Percentiles rank a stretch among this genome's conserved stretches.
Conservation (phyloP, 2,797 vertebrate species). For the Spatula clypeata region DNA sequence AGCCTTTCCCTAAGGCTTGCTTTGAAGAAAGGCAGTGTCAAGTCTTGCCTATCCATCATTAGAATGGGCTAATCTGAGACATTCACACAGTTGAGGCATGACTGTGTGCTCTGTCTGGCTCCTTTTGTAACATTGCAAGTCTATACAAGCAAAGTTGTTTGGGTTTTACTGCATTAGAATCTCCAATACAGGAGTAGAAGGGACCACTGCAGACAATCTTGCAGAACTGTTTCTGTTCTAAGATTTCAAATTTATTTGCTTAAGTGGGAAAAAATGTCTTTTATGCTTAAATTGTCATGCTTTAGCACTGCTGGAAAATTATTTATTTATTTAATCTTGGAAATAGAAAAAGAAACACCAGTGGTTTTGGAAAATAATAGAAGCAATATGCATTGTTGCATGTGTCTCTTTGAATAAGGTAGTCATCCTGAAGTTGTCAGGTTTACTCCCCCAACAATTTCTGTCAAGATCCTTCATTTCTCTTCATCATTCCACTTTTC, state of each 20-base stretch:
- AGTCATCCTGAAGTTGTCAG: neutral
- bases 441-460: neutral
- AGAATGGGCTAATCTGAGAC: neutral
- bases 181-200: neutral
- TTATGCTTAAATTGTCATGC: neutral
- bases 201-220: neutral
- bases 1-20: neutral
- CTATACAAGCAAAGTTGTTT: neutral
- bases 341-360: neutral
- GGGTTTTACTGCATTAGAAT: neutral
- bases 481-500: neutral
- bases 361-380: neutral
- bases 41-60: neutral
- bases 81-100: neutral
- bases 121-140: neutral
- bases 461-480: neutral
- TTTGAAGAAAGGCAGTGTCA: neutral
- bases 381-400: neutral
- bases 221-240: neutral
- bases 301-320: neutral
- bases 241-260: neutral
- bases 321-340: neutral
- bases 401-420: accelerated
- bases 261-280: neutral
- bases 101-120: neutral